Evolutionary conservation across 2,888 invertebrate genomes (phyloP), one percentile per base, ranked within the genome.

Genomic region (Sicus ferrugineus): DNA sequence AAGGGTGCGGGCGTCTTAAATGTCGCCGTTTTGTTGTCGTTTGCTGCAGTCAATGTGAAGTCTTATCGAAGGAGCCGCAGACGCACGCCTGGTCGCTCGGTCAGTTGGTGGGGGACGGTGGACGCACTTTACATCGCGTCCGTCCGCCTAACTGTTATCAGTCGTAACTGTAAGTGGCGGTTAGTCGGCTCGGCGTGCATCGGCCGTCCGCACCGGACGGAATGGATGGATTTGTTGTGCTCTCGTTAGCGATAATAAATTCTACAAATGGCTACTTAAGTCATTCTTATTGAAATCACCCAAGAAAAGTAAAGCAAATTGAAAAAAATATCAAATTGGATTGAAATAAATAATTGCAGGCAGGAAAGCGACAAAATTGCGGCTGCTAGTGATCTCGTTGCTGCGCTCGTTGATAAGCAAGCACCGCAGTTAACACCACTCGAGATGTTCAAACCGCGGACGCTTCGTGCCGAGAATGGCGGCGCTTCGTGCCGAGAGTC

Each of bases 221-320:
- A n/a, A n/a, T n/a, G n/a, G n/a, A n/a, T 46, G 28, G 62, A 21
- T 16, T 46, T 38, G n/a, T 46, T 42, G 42, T 66, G 26, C 31
- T 46, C 26, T 28, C 28, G 21, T 23, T 26, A 56, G 67, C 68
- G 72, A 75, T 72, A 74, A 75, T 73, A 73, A 74, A 70, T 71
- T 70, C 67, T 73, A 70, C 70, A 73, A 75, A 70, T 72, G 63
- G 71, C 73, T 74, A 70, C 71, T 73, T 64, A 70, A 63, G 48
- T 19, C 21, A 64, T 69, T 69, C 70, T 72, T 74, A 69, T 70
- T 63, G 64, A 72, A 58, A 72, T 69, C 67, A 46, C 34, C 58
- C 48, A 63, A 67, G 4, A 64, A 64, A 54, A 63, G 34, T n/a
- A 63, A 71, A 46, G 65, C 14, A 54, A 56, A 48, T 9, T 54